Evolutionary conservation across 2,888 invertebrate species (phyloP).

Genomic region (Sympetrum striolatum): DNA sequence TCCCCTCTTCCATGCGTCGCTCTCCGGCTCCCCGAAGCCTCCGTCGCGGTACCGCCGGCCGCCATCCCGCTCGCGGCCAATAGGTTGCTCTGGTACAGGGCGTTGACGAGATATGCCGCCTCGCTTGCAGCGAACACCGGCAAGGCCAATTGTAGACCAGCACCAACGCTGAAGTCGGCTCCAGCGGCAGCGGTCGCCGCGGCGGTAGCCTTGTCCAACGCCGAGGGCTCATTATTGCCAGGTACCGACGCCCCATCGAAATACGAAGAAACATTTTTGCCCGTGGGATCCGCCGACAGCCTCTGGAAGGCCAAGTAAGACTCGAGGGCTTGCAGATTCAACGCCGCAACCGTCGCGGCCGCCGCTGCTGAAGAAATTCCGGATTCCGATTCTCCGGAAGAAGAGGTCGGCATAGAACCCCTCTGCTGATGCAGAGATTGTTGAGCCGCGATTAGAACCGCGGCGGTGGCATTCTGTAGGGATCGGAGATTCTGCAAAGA

Average conservation of each 20-base stretch:
- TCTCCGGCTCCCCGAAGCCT: background rate
- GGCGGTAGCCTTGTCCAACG: conserved; percentile 11
- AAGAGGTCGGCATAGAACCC: conserved; percentile 45
- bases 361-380: conserved; percentile 72
- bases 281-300: conserved; percentile 62
- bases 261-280: conserved; percentile 41
- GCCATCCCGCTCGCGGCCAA: conserved; percentile 10
- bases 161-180: conserved; percentile 42
- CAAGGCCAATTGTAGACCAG: conserved; percentile 42
- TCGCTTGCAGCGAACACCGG: conserved; percentile 44
- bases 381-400: conserved; percentile 46
- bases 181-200: conserved; percentile 43
- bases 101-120: conserved; percentile 22
- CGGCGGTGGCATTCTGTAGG: conserved; percentile 84
- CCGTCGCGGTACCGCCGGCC: background rate
- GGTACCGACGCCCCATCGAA: background rate
- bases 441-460: conserved; percentile 83
- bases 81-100: conserved; percentile 19
- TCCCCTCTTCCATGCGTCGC: background rate
- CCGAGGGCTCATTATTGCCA: conserved; percentile 5
- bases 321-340: conserved; percentile 85
- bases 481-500: conserved; percentile 76
- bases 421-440: conserved; percentile 63
- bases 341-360: conserved; percentile 64
- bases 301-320: conserved; percentile 85